Evolutionary conservation across 2,113 vertebrate genomes (phyloP).

Genomic region (Caracal caracal): DNA sequence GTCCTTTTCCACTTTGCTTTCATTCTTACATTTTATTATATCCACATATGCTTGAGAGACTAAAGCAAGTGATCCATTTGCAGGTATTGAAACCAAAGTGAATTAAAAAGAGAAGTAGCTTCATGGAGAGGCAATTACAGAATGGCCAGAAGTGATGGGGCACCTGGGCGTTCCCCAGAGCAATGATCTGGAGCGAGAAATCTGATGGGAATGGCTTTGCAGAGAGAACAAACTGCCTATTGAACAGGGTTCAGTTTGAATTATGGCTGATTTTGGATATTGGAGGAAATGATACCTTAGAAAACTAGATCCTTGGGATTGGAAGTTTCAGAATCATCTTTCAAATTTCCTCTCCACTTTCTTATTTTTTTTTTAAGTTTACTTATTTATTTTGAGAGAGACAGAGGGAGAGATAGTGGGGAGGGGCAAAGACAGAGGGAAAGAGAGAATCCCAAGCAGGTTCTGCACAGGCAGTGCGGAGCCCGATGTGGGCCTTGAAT

Average conservation of each 20-base stretch:
- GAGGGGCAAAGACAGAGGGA: too few species aligned
- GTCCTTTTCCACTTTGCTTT: not conserved
- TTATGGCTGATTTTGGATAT: not conserved
- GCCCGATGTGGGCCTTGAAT: too few species aligned
- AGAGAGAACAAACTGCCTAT: not conserved
- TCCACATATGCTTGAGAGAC: not conserved
- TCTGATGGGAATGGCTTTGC: not conserved
- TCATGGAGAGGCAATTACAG: not conserved
- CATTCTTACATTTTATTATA: not conserved
- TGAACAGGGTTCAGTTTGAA: not conserved
- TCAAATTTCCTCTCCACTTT: not conserved
- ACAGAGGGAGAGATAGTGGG: too few species aligned
- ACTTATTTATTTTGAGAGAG: too few species aligned
- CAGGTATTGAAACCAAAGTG: not conserved
- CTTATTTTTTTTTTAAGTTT: too few species aligned
- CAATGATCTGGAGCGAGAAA: not conserved
- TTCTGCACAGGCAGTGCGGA: too few species aligned
- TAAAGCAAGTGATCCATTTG: not conserved
- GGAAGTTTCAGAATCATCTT: slow-evolving; percentile 1
- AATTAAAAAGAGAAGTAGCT: not conserved
- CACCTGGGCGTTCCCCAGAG: too few species aligned
- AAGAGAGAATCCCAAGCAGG: too few species aligned
- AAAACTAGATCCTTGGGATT: not conserved
- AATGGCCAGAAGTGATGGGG: not conserved
- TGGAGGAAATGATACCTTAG: not conserved